These are phyloP conservation scores for Orius laevigatus DNA, from an alignment of 1,140 invertebrate genomes.

Conservation along the genomic window DNA sequence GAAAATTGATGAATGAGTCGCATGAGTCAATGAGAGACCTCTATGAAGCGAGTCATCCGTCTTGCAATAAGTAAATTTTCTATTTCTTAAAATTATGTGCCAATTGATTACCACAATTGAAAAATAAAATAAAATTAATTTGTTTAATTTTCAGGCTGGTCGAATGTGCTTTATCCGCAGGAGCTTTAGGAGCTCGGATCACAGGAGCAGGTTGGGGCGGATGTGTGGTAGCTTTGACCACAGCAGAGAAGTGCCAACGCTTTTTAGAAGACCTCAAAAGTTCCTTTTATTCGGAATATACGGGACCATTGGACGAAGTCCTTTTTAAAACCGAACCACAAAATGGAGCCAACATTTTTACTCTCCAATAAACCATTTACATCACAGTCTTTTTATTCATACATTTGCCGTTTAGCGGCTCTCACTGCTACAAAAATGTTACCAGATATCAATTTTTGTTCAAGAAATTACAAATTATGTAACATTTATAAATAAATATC, in stretches of 20 bases:
- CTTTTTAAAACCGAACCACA: constrained; percentile 45
- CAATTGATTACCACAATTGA: no score
- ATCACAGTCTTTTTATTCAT: no score
- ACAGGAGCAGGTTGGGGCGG: constrained; percentile 97
- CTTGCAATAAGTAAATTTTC: constrained; percentile 49
- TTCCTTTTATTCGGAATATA: constrained; percentile 45
- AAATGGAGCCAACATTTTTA: constrained; percentile 32
- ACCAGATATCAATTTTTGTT: no score
- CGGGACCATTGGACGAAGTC: constrained; percentile 27
- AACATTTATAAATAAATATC: no score
- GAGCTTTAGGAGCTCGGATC: constrained; percentile 67
- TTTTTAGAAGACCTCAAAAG: constrained; percentile 56
- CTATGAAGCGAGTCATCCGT: constrained; percentile 88
- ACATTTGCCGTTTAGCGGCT: no score
- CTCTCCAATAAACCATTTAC: no score
- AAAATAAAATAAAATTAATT: neutral
- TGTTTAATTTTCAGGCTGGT: constrained; percentile 41
- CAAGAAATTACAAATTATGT: no score
- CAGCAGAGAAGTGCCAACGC: constrained; percentile 40
- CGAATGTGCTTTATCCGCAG: constrained; percentile 47
- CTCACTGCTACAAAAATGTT: no score
- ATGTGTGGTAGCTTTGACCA: constrained; percentile 75
- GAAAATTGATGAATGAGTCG: constrained; percentile 73
- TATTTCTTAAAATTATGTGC: no score
- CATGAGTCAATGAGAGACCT: constrained; percentile 68